A percentile compares a stretch with the other conserved stretches of the same genome.
Evolutionary conservation across 2,797 vertebrate species (phyloP).

Genomic region (Falco novaeseelandiae): DNA sequence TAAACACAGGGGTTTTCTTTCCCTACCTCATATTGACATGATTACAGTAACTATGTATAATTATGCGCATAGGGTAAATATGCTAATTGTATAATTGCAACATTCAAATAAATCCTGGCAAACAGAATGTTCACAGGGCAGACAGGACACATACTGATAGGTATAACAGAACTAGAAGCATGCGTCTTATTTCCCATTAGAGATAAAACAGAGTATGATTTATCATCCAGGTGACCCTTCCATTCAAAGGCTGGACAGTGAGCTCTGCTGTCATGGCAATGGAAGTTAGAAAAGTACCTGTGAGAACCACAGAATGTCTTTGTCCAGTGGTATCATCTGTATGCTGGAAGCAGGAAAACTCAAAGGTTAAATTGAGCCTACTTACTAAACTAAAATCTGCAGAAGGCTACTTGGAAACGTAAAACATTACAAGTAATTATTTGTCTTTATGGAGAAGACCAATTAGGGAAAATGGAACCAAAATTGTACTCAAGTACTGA

Average conservation of each 20-base stretch:
- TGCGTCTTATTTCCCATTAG: not conserved
- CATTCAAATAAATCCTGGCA: not conserved
- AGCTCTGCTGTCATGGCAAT: not conserved
- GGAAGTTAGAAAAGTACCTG: not conserved
- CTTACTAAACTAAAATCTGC: not conserved
- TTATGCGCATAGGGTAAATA: slow-evolving; percentile 59
- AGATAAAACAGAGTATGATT: not conserved
- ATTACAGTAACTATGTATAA: slow-evolving; percentile 52
- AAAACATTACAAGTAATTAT: not conserved
- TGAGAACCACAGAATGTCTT: not conserved
- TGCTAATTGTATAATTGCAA: slow-evolving; percentile 60
- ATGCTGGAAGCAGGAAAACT: not conserved
- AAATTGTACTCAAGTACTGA: not conserved
- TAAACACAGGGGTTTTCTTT: slow-evolving; percentile 31
- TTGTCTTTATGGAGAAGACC: not conserved
- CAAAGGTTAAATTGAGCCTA: not conserved
- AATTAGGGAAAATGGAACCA: not conserved
- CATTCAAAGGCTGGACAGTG: not conserved
- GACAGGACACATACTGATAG: not conserved
- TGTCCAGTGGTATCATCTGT: not conserved
- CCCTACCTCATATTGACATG: slow-evolving; percentile 17
- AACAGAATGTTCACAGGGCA: not conserved
- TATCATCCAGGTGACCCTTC: not conserved
- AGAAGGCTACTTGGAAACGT: not conserved
- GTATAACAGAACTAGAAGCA: not conserved